Conservation (phyloP, 1,140 invertebrate genomes). For the Bombyx mandarina region DNA sequence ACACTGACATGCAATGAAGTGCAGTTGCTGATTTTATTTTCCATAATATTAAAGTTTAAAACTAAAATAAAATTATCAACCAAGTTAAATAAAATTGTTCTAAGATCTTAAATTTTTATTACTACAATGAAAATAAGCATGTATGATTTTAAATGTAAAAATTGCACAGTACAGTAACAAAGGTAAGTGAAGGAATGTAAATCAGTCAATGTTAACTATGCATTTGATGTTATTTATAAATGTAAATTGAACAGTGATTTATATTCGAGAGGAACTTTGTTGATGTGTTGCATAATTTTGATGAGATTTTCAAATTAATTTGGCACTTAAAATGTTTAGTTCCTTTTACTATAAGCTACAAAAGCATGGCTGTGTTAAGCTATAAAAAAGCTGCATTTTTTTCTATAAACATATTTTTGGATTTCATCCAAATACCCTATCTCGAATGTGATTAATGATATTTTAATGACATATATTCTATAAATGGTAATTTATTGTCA, state of each 20-base stretch:
- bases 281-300: not conserved
- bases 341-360: no score
- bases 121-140: not conserved
- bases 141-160: not conserved
- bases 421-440: not conserved
- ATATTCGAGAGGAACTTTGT: slow-evolving; percentile 31
- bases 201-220: slow-evolving; percentile 25
- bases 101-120: no score
- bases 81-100: slow-evolving; percentile 1
- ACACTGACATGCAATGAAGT: no score
- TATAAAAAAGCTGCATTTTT: no score
- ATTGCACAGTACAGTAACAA: slow-evolving; percentile 7
- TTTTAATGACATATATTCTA: not conserved
- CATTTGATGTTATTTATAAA: slow-evolving; percentile 18
- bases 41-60: no score
- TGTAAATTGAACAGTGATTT: slow-evolving; percentile 1
- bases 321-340: slow-evolving; percentile 18
- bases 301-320: slow-evolving; percentile 19
- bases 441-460: not conserved
- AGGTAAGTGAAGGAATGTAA: slow-evolving; percentile 13
- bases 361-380: no score
- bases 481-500: no score
- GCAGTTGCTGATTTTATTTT: no score
- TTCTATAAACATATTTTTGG: no score
- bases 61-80: not conserved